Conservation (phyloP, 2,113 vertebrate species). For the Condylura cristata region DNA sequence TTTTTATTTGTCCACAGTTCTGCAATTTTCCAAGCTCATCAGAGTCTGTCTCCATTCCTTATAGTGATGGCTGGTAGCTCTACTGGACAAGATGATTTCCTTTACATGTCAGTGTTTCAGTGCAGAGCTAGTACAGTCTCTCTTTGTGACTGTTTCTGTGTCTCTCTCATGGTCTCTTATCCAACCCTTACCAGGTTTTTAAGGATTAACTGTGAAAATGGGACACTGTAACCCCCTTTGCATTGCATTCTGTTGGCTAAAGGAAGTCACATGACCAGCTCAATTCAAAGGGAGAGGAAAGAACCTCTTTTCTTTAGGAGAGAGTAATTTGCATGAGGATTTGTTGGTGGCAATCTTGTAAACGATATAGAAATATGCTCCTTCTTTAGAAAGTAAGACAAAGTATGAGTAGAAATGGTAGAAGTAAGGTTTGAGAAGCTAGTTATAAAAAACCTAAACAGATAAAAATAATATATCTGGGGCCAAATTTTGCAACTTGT, state of each 20-base stretch:
- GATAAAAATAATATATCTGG: background rate
- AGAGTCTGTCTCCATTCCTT: background rate
- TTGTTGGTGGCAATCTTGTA: background rate
- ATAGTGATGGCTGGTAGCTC: background rate
- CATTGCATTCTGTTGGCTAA: background rate
- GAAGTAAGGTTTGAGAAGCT: background rate
- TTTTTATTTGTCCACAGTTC: background rate
- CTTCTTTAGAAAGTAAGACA: constrained; percentile 1
- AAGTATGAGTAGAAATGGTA: background rate
- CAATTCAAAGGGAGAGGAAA: background rate
- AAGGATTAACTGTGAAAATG: background rate
- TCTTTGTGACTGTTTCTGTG: background rate
- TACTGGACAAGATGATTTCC: background rate
- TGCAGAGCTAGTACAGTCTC: background rate
- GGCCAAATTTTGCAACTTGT: background rate
- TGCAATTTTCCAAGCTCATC: background rate
- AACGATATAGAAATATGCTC: background rate
- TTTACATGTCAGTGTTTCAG: background rate
- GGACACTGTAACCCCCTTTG: background rate
- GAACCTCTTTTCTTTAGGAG: background rate
- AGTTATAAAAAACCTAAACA: background rate
- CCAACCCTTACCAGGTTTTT: background rate
- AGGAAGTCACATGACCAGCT: background rate
- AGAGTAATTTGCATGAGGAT: background rate
- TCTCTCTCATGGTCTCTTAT: background rate